Evolutionary conservation across 2,888 invertebrate genomes (phyloP), one percentile per base, ranked within the genome.

Genomic region (Spatulosminthurus flaviceps): DNA sequence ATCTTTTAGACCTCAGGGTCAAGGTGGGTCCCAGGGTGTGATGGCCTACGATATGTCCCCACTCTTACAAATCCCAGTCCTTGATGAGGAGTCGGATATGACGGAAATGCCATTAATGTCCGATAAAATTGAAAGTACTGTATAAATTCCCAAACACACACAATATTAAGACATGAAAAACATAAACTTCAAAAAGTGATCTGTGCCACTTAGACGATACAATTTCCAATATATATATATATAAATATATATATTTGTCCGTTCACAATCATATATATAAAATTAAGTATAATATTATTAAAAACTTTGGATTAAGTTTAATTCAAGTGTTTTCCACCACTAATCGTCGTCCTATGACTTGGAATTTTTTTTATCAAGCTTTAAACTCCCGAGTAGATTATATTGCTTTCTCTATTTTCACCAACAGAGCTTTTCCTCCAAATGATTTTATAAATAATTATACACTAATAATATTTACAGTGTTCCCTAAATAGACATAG

Each of bases 121-220:
- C 60, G 85, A 85, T 77, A 85, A 85, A 82, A 85, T 85, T 71
- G 85, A 85, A 78, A 85, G 85, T 79, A 85, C 85, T 43, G 85
- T 85, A 79, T 85, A 83, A 84, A 16, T 67, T 19, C 24, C 29
- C n/a, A n/a, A n/a, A n/a, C n/a, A n/a, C n/a, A n/a, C n/a, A n/a
- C n/a, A n/a, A n/a, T n/a, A n/a, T n/a, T n/a, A n/a, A n/a, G n/a
- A n/a, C 16, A 9, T 1, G 1, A 34, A 13, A 64, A 64, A 5
- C 4, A 64, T 2, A 4, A 64, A 64, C 41, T 41, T 41, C 51
- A 51, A 51, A 9, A 16, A 51, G 16, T 51, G 51, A 51, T 51
- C 51, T 51, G 51, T 51, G 51, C 51, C 51, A 51, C 51, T 51
- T 4, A 51, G n/a, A 51, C 19, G 1, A 51, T 16, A 51, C 1